A percentile compares a stretch with the other conserved stretches of the same genome.
Conservation (phyloP, 2,888 invertebrate genomes). For the Nymphalis urticae region DNA sequence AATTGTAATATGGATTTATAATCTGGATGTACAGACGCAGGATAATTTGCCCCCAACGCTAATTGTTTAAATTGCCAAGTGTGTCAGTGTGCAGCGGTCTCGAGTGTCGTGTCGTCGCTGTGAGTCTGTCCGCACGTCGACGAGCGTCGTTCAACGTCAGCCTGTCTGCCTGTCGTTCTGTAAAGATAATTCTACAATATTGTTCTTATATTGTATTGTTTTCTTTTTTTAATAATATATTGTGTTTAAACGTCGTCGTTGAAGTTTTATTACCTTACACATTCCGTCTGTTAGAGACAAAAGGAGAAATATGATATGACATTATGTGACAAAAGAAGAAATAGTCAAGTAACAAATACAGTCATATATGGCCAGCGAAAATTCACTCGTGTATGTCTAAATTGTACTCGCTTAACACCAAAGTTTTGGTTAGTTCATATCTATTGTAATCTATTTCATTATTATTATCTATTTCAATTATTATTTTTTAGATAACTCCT, state of each 20-base stretch:
- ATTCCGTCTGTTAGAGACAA: neutral
- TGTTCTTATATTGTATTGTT: slow-evolving; percentile 79
- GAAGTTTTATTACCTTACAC: slow-evolving; percentile 45
- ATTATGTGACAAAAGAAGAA: too few species aligned
- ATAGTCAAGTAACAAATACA: neutral
- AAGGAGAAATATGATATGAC: too few species aligned
- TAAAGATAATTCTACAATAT: slow-evolving; percentile 76
- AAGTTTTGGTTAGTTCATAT: too few species aligned
- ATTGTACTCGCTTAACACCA: too few species aligned
- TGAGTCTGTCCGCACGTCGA: slow-evolving; percentile 24
- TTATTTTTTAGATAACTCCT: too few species aligned
- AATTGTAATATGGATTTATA: neutral
- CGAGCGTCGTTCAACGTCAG: slow-evolving; percentile 10
- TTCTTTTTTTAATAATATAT: slow-evolving; percentile 80
- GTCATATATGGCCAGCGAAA: too few species aligned
- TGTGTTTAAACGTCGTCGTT: slow-evolving; percentile 71
- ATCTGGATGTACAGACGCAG: neutral
- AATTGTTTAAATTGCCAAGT: slow-evolving; percentile 1
- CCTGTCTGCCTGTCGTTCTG: slow-evolving; percentile 49
- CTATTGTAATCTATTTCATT: too few species aligned
- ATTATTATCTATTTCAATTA: too few species aligned
- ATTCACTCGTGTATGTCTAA: too few species aligned
- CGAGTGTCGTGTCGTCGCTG: slow-evolving; percentile 3
- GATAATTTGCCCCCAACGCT: too few species aligned
- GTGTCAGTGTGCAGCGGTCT: slow-evolving; percentile 1